Evolutionary conservation across 2,113 vertebrate genomes (phyloP).

Genomic region (Pardalotus punctatus): DNA sequence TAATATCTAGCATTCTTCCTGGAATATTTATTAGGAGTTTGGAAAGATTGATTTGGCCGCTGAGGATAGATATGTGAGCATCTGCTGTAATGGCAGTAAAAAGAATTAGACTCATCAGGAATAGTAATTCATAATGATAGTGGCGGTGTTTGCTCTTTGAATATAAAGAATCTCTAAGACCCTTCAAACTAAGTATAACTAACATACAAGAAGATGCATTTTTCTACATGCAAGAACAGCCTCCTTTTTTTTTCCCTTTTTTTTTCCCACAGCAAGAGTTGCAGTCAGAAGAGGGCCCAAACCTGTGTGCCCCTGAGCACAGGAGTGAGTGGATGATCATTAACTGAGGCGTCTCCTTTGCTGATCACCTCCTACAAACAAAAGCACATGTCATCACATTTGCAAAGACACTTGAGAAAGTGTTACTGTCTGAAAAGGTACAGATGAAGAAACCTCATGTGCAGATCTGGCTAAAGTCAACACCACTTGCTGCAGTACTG

Average conservation of each 20-base stretch:
- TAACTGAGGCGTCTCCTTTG: not conserved
- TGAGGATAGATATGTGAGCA: conserved; percentile 66
- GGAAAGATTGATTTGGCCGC: conserved; percentile 57
- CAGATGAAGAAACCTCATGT: not conserved
- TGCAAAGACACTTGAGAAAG: not conserved
- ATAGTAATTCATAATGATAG: conserved; percentile 70
- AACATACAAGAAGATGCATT: not conserved
- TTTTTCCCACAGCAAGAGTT: not conserved
- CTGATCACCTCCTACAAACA: not conserved
- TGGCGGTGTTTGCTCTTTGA: conserved; percentile 44
- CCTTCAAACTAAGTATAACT: conserved; percentile 22
- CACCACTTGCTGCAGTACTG: not conserved
- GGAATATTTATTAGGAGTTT: conserved; percentile 55
- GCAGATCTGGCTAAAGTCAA: not conserved
- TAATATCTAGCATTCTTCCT: not conserved
- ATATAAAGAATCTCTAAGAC: conserved; percentile 61
- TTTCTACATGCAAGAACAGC: not conserved
- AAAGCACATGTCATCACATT: not conserved
- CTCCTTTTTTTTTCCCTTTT: too few species aligned
- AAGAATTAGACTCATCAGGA: conserved; percentile 74
- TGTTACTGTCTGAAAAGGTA: not conserved
- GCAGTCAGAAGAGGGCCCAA: not conserved
- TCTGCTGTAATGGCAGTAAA: conserved; percentile 70
- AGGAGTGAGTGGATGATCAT: not conserved
- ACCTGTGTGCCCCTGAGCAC: rapidly evolving